Evolutionary conservation across 2,797 vertebrate species (phyloP), one percentile per base, ranked within the genome.

Genomic region (Phylloscopus collybita): DNA sequence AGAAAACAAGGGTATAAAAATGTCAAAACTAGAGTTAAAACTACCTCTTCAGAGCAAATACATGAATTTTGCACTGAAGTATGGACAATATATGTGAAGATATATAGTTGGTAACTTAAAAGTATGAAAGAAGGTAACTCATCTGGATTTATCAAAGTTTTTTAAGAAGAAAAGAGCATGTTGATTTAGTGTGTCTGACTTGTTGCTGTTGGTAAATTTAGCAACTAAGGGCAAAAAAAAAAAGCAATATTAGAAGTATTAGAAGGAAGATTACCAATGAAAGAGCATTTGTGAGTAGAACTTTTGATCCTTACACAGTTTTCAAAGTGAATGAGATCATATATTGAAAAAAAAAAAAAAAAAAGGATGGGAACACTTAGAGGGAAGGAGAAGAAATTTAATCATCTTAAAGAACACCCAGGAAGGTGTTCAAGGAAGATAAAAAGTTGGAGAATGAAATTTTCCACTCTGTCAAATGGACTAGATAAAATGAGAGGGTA

Each of bases 391-490:
- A 87, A 73, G 21, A 85, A 78, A 90, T 65, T 26, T 78, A 86
- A 88, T 87, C 3, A 40, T 50, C 18, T 75, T 53, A 70, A 91
- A 65, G 71, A 76, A 51, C 57, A 69, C 12, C 7, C 13, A 62
- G 47, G 34, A 94, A 91, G 66, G 22, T 92, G 54, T 60, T 90
- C 13, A 78, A 90, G n/a, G 54, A 64, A 82, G 80, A 83, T 80
- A 90, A 93, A 95, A 91, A n/a, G 22, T n/a, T 81, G 66, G 62
- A 90, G 82, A 69, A 92, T 25, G 26, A 93, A 91, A 74, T 67
- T 86, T 93, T 74, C 42, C 27, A 44, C 45, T 75, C 49, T 73
- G 32, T 76, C 61, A 85, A 82, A 76, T 73, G 86, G 60, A 51
- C 44, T 80, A 51, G 67, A 70, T 88, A 85, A 90, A 92, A 94